phyloP scores from a whole-genome alignment of 2,797 vertebrate species.

The Momotus momota region DNA sequence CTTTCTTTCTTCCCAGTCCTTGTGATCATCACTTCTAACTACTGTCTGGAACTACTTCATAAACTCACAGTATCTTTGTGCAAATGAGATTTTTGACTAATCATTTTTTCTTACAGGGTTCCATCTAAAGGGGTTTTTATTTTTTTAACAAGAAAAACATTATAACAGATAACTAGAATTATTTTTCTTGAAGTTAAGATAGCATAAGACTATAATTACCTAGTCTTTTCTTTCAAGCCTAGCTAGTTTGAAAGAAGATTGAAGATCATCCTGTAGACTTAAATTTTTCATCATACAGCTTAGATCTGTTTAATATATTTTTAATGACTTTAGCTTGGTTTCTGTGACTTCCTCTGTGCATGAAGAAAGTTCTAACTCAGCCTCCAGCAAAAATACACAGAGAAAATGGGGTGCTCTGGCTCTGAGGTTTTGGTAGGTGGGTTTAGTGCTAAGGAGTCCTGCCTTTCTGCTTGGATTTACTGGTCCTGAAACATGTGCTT shows the following conservation, averaged over 20 bases:
- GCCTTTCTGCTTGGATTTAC: background rate
- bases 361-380: background rate
- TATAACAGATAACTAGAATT: background rate
- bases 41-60: background rate
- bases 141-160: background rate
- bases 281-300: background rate
- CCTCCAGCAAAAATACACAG: background rate
- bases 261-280: background rate
- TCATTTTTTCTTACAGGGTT: background rate
- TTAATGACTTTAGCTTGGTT: background rate
- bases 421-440: background rate
- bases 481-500: background rate
- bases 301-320: background rate
- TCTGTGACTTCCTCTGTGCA: background rate
- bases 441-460: background rate
- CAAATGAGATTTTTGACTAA: background rate
- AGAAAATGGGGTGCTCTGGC: background rate
- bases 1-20: background rate
- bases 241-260: background rate
- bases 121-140: background rate
- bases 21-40: background rate
- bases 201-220: background rate
- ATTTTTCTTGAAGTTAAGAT: background rate
- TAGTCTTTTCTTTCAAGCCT: background rate
- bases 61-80: background rate